Evolutionary conservation across 2,113 vertebrate species (phyloP).

Genomic region (Pelodiscus sinensis): DNA sequence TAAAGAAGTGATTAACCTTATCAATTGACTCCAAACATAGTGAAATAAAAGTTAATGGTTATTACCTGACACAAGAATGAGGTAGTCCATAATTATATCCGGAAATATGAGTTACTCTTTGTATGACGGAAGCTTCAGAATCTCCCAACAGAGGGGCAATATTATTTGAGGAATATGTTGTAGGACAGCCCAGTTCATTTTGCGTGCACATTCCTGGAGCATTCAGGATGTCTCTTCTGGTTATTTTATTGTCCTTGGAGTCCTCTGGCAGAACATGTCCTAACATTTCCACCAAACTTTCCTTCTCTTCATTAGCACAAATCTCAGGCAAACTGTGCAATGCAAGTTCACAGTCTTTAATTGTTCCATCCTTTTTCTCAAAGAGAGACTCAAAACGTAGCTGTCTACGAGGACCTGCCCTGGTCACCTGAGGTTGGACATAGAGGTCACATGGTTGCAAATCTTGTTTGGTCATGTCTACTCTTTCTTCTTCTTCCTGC

Average conservation of each 20-base stretch:
- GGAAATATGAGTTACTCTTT: constrained; percentile 79
- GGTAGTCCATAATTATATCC: constrained; percentile 91
- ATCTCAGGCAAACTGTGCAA: constrained; percentile 26
- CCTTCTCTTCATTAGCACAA: constrained; percentile 51
- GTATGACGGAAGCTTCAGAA: constrained; percentile 75
- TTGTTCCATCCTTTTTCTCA: constrained; percentile 33
- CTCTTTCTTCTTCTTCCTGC: constrained; percentile 70
- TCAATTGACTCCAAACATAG: background rate
- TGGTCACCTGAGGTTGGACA: constrained; percentile 48
- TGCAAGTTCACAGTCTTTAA: constrained; percentile 19
- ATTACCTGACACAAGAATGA: constrained; percentile 81
- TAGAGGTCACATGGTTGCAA: constrained; percentile 47
- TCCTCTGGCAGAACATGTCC: constrained; percentile 48
- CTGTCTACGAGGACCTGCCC: constrained; percentile 76
- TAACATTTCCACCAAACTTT: constrained; percentile 31
- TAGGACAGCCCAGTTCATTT: constrained; percentile 37
- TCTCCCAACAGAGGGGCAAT: constrained; percentile 64
- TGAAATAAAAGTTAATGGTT: constrained; percentile 18
- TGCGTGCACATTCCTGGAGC: constrained; percentile 35
- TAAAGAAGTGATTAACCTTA: background rate
- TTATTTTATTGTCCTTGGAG: constrained; percentile 52
- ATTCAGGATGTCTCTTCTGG: constrained; percentile 5
- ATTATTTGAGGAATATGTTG: constrained; percentile 51
- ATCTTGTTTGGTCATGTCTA: constrained; percentile 46
- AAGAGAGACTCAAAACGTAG: constrained; percentile 80